Conservation (phyloP, 2,113 vertebrate species). For the Gambusia holbrooki region DNA sequence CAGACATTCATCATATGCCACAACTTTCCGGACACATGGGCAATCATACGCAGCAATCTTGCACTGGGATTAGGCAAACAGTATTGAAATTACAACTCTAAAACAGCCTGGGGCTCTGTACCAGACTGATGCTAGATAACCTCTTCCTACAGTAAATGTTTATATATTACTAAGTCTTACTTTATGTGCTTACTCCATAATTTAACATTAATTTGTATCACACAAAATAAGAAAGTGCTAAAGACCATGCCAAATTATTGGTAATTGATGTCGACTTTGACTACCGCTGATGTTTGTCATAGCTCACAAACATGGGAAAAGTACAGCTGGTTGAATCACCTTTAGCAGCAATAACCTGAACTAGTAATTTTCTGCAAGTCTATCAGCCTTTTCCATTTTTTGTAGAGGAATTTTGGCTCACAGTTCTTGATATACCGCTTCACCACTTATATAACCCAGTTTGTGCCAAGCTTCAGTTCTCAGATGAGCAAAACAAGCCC, state of each 20-base stretch:
- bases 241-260: background rate
- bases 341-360: too few relatives aligned
- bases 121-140: slow-evolving; percentile 41
- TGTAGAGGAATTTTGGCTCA: too few relatives aligned
- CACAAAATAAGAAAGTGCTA: slow-evolving; percentile 10
- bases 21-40: slow-evolving; percentile 54
- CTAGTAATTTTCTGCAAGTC: too few relatives aligned
- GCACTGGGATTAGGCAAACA: slow-evolving; percentile 68
- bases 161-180: slow-evolving; percentile 35
- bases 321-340: too few relatives aligned
- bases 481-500: background rate
- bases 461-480: background rate
- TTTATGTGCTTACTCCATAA: slow-evolving; percentile 8
- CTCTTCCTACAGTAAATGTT: slow-evolving; percentile 22
- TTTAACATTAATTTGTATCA: slow-evolving; percentile 13
- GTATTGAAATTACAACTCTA: slow-evolving; percentile 59
- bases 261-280: background rate
- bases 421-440: too few relatives aligned
- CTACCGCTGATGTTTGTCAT: background rate
- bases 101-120: slow-evolving; percentile 20
- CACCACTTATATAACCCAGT: background rate
- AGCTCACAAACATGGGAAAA: background rate
- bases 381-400: too few relatives aligned
- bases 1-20: slow-evolving; percentile 61
- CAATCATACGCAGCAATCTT: slow-evolving; percentile 67